phyloP scores from a whole-genome alignment of 2,113 vertebrate genomes.

The Cavia porcellus region DNA sequence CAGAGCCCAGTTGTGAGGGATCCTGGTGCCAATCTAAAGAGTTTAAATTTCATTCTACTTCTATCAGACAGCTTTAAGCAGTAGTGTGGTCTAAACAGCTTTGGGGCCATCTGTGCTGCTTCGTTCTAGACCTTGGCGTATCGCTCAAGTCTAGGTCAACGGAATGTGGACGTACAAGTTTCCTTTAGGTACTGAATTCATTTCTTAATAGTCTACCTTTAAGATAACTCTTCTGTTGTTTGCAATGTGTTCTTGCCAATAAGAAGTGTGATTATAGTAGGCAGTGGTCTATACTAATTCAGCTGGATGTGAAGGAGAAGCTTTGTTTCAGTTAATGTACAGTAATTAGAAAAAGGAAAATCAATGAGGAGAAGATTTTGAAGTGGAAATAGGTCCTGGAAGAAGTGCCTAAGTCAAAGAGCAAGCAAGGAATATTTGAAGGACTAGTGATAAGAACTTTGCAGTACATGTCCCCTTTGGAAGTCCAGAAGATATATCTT shows the following conservation, averaged over 20 bases:
- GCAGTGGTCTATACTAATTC: neutral
- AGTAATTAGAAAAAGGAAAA: neutral
- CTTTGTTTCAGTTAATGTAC: neutral
- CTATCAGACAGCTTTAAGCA: neutral
- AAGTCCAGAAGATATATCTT: neutral
- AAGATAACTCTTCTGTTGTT: neutral
- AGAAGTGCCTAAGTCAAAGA: neutral
- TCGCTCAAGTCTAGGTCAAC: neutral
- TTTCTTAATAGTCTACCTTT: neutral
- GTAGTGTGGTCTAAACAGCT: neutral
- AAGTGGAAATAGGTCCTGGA: neutral
- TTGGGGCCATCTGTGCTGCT: neutral
- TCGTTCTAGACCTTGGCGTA: neutral
- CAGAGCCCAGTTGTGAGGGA: neutral
- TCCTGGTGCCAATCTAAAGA: neutral
- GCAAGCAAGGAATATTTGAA: neutral
- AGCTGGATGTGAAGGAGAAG: neutral
- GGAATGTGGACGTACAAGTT: neutral
- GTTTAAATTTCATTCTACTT: neutral
- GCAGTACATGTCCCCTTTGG: neutral
- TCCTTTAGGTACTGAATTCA: neutral
- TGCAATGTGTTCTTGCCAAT: neutral
- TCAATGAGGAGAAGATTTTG: neutral
- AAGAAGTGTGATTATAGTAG: neutral
- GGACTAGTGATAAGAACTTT: neutral